Evolutionary conservation across 2,797 vertebrate genomes (phyloP).

Genomic region (Anisognathus igniventris): DNA sequence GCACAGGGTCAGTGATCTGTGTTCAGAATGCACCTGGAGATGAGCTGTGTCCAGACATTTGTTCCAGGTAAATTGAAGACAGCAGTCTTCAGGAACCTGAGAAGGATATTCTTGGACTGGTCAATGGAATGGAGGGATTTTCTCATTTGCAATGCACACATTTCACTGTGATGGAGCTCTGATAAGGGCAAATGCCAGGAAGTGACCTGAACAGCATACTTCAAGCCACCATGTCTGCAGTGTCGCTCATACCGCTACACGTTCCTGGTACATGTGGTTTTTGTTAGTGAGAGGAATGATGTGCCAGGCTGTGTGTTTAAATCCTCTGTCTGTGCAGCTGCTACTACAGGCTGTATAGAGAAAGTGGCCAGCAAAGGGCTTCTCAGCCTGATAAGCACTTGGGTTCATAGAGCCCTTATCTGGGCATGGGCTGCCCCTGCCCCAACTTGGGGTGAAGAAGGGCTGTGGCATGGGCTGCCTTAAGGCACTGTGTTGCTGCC

Average conservation of each 20-base stretch:
- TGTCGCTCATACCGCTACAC: accelerated
- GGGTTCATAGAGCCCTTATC: neutral
- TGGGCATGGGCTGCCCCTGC: neutral
- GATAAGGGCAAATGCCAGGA: neutral
- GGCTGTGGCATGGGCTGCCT: accelerated
- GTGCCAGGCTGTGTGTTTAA: neutral
- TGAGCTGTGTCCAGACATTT: neutral
- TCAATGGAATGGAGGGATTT: neutral
- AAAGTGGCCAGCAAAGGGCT: neutral
- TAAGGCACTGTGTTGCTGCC: accelerated
- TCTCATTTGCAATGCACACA: neutral
- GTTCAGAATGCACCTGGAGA: neutral
- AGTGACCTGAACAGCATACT: neutral
- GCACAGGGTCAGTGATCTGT: neutral
- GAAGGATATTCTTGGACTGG: neutral
- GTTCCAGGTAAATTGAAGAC: neutral
- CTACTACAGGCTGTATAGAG: neutral
- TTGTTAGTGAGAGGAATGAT: neutral
- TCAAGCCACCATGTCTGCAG: neutral
- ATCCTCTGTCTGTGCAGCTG: neutral
- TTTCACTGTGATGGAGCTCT: neutral
- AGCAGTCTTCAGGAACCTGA: neutral
- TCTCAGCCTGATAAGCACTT: neutral
- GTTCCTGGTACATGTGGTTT: neutral
- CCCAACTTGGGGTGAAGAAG: accelerated